Evolutionary conservation across 2,888 invertebrate genomes (phyloP).

Genomic region (Apocheima hispidaria): DNA sequence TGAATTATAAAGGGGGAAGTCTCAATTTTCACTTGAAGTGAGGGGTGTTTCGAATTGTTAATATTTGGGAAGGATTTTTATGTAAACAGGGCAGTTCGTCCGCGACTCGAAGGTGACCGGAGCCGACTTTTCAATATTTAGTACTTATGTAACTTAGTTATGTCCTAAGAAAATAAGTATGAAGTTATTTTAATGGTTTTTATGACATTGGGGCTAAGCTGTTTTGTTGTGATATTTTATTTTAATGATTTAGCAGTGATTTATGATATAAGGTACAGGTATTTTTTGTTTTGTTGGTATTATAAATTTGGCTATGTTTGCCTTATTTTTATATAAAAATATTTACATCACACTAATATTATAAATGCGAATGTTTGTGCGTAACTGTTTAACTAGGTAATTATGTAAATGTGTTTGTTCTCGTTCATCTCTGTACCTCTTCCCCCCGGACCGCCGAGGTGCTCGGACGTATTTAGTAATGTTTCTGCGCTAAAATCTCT

Average conservation of each 20-base stretch:
- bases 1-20: conserved; percentile 2
- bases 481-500: no score
- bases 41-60: conserved; percentile 45
- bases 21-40: background rate
- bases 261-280: no score
- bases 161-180: background rate
- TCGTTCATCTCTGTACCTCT: no score
- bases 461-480: no score
- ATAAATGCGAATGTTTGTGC: no score
- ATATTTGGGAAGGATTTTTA: conserved; percentile 40
- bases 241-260: no score
- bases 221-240: background rate
- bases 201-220: background rate
- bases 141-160: background rate
- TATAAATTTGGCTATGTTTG: no score
- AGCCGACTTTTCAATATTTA: background rate
- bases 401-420: no score
- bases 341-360: no score
- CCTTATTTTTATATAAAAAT: no score
- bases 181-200: conserved; percentile 1
- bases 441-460: no score
- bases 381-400: no score
- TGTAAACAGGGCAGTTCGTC: conserved; percentile 39
- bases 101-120: conserved; percentile 33
- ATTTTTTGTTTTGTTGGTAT: background rate